Evolutionary conservation across 2,888 invertebrate genomes (phyloP).

Genomic region (Taphrorychus bicolor): DNA sequence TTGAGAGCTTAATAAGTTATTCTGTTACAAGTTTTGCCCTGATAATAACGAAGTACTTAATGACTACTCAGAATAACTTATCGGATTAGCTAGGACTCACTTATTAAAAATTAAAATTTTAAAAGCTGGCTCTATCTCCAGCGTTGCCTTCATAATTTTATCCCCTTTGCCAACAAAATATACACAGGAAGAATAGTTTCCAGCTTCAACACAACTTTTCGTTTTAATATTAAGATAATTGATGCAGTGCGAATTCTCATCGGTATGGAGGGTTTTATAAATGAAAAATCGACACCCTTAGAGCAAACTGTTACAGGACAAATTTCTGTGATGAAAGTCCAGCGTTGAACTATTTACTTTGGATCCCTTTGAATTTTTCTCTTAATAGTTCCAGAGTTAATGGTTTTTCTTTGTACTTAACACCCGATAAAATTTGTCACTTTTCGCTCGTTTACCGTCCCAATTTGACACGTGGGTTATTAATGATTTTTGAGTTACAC

Average conservation of each 20-base stretch:
- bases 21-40: conserved; percentile 40
- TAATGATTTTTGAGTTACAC: conserved; percentile 26
- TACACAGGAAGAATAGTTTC: background rate
- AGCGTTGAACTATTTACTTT: conserved; percentile 26
- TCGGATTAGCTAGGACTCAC: conserved; percentile 34
- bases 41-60: conserved; percentile 40
- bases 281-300: background rate
- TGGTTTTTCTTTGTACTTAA: conserved; percentile 32
- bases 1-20: conserved; percentile 38
- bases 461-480: conserved; percentile 29
- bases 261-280: background rate
- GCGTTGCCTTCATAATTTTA: conserved; percentile 29
- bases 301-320: background rate
- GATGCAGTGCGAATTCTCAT: too few species aligned
- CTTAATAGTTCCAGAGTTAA: conserved; percentile 25
- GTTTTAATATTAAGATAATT: too few species aligned
- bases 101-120: conserved; percentile 41
- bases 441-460: conserved; percentile 19
- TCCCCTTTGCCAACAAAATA: conserved; percentile 16
- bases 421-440: conserved; percentile 28
- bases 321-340: background rate
- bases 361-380: conserved; percentile 23
- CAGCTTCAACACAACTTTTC: background rate
- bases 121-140: conserved; percentile 36
- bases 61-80: conserved; percentile 39